These are phyloP conservation scores for Drosophila grimshawi DNA, from an alignment of 1,140 invertebrate species.

Conservation along the genomic window DNA sequence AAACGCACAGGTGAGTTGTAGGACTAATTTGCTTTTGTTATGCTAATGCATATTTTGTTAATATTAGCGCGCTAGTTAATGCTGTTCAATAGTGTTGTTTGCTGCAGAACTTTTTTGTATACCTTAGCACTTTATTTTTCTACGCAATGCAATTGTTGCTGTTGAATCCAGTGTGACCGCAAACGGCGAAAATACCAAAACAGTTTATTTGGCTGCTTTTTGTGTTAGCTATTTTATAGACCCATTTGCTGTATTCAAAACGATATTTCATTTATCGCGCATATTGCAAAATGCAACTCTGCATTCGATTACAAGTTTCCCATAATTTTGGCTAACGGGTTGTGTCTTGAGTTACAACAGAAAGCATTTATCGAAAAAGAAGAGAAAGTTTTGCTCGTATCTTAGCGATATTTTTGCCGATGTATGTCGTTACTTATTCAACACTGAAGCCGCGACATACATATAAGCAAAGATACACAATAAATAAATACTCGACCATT, in stretches of 20 bases:
- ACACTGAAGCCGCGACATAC: slow-evolving; percentile 27
- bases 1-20: slow-evolving; percentile 11
- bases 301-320: no score
- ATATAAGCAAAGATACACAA: slow-evolving; percentile 46
- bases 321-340: no score
- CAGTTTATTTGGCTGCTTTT: background rate
- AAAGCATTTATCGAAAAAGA: background rate
- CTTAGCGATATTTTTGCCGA: background rate
- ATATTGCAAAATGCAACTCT: no score
- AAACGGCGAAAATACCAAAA: background rate
- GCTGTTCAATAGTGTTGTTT: slow-evolving; percentile 5
- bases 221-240: background rate
- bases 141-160: slow-evolving; percentile 56
- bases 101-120: slow-evolving; percentile 9
- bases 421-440: slow-evolving; percentile 4
- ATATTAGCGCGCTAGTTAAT: slow-evolving; percentile 19
- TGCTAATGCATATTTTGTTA: slow-evolving; percentile 5
- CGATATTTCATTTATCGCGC: background rate
- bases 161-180: slow-evolving; percentile 30
- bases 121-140: slow-evolving; percentile 48
- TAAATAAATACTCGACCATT: slow-evolving; percentile 31
- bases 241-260: background rate
- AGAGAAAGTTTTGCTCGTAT: background rate
- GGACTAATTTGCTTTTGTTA: background rate
- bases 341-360: no score